Conservation (phyloP, 2,113 vertebrate genomes). For the Podarcis raffonei region DNA sequence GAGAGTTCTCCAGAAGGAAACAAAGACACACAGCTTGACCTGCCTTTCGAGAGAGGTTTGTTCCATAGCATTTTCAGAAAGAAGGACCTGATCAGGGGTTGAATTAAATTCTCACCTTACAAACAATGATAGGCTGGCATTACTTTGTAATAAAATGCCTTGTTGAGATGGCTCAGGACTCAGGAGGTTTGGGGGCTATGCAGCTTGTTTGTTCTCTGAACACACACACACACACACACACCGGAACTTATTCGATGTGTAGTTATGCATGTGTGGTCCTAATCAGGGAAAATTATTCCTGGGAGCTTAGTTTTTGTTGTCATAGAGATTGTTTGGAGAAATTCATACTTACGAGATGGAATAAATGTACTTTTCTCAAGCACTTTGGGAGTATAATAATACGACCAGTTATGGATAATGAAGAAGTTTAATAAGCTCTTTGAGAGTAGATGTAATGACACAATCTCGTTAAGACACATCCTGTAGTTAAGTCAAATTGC, state of each 20-base stretch:
- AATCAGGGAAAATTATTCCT: slow-evolving; percentile 38
- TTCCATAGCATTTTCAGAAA: not conserved
- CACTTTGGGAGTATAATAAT: slow-evolving; percentile 27
- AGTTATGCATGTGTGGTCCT: slow-evolving; percentile 53
- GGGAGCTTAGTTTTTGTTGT: slow-evolving; percentile 27
- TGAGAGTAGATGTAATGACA: not conserved
- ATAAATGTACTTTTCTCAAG: not conserved
- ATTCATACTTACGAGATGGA: slow-evolving; percentile 35
- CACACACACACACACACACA: no score
- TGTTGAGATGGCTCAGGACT: no score
- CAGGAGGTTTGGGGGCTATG: not conserved
- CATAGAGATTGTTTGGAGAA: slow-evolving; percentile 30
- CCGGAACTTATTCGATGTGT: not conserved
- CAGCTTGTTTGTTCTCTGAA: no score
- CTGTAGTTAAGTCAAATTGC: not conserved
- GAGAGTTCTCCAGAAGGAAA: not conserved
- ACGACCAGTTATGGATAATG: slow-evolving; percentile 13
- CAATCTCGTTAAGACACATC: not conserved
- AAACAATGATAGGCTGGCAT: not conserved
- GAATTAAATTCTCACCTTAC: not conserved
- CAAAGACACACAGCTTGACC: not conserved
- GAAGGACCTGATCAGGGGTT: not conserved
- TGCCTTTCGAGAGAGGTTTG: not conserved
- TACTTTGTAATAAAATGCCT: not conserved
- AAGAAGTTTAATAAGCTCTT: slow-evolving; percentile 23